phyloP scores from a whole-genome alignment of 2,113 vertebrate species.

The Mellivora capensis region DNA sequence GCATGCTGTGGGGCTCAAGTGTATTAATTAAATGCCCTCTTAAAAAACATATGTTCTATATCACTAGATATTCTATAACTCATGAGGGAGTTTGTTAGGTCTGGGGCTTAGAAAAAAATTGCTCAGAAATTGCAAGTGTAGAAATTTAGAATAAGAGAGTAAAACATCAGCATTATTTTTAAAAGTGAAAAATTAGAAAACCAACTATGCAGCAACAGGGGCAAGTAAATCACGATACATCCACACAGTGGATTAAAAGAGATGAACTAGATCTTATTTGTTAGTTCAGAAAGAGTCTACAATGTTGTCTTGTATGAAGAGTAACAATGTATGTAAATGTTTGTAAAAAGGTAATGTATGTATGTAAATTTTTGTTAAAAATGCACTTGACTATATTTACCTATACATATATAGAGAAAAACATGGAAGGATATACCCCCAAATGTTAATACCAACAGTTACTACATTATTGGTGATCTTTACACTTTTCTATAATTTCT shows the following conservation, averaged over 20 bases:
- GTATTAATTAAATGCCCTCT: conserved; percentile 8
- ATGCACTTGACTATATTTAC: neutral
- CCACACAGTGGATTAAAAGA: neutral
- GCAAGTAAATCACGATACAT: neutral
- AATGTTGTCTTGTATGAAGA: neutral
- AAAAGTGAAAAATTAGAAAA: neutral
- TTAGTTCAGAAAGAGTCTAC: neutral
- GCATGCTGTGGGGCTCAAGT: neutral
- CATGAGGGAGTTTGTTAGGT: neutral
- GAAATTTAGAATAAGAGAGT: neutral
- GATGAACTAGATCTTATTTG: neutral
- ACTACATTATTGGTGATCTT: neutral
- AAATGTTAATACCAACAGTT: conserved; percentile 14
- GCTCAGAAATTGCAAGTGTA: neutral
- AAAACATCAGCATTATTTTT: neutral
- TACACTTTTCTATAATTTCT: neutral
- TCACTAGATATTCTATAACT: neutral
- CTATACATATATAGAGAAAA: neutral
- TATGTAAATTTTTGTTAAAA: neutral
- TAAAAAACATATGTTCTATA: neutral
- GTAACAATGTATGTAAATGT: neutral
- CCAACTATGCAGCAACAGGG: neutral
- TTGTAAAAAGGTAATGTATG: neutral
- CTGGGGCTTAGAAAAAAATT: neutral
- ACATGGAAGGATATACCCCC: neutral